These are phyloP conservation scores for Caenorhabditis angaria DNA, from an alignment of 2,888 invertebrate genomes.

Conservation along the genomic window DNA sequence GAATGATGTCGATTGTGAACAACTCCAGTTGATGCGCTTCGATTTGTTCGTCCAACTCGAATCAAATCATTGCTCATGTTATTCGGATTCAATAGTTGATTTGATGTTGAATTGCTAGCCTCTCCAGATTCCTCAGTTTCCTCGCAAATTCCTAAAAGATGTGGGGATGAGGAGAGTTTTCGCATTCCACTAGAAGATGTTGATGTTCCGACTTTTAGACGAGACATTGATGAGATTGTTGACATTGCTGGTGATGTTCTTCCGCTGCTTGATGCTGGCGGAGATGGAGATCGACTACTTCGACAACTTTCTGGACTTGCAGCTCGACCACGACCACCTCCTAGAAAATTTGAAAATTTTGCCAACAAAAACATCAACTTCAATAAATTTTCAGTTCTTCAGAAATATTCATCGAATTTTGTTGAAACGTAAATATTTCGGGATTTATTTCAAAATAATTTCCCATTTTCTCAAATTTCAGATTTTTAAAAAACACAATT, in stretches of 20 bases:
- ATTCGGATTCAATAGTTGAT: constrained; percentile 18
- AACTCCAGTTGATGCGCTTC: constrained; percentile 55
- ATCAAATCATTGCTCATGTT: no score
- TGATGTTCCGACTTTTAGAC: constrained; percentile 59
- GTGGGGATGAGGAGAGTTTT: constrained; percentile 71
- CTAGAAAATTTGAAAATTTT: no score
- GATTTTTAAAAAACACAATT: background rate
- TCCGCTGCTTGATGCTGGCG: constrained; percentile 64
- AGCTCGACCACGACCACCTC: constrained; percentile 57
- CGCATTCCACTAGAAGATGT: constrained; percentile 64
- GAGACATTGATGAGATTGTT: constrained; percentile 51
- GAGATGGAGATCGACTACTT: constrained; percentile 67
- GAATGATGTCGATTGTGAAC: constrained; percentile 48
- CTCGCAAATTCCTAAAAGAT: constrained; percentile 61
- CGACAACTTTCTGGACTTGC: constrained; percentile 68
- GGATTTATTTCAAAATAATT: background rate
- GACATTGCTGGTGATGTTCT: constrained; percentile 56
- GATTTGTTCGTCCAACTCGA: constrained; percentile 30
- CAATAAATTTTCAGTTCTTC: background rate
- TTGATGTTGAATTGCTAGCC: constrained; percentile 10
- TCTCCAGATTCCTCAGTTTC: constrained; percentile 42
- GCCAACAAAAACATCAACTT: no score
- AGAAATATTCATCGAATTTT: background rate
- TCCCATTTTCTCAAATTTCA: background rate
- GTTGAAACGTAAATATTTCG: background rate